Base-by-base conservation (phyloP, 2,888 invertebrate genomes). In the Nematopogon swammerdamellus region DNA sequence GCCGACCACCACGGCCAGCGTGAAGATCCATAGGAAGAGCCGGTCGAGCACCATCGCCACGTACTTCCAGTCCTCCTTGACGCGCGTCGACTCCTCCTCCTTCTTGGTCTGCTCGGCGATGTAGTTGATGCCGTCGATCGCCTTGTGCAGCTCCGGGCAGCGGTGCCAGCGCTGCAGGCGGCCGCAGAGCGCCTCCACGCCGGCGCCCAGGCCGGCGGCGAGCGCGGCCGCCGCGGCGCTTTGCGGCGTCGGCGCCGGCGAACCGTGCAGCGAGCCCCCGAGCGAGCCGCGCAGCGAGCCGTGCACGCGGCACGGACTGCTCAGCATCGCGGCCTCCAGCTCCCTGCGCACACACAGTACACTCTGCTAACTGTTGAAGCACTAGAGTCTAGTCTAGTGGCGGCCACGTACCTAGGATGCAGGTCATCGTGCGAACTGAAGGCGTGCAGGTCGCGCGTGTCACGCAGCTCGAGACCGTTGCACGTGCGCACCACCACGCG, bases 61-160 rank as follows among this genome's bases (percentile, higher is more conserved):
- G 77, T 95, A 97, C 73, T 97, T 97, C 97, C 97, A 97, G 82
- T 97, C 97, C 82, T 97, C 95, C 77, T 93, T 93, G 59, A 94
- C 94, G 83, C 91, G 85, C 49, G 92, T 92, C 52, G 93, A 92
- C 68, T 95, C 94, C 72, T 95, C 93, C 72, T 94, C 94, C 64
- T 92, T 86, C 63, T 91, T 88, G 51, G 93, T 94, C 71, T 95
- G 94, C 72, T 95, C 94, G 47, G 95, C 95, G 63, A 95, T 95
- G 69, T 92, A 95, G 63, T 90, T 86, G 58, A 95, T 92, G 56
- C 94, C 94, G 68, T 94, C 93, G 70, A 94, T 93, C 61, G 95
- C 95, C 72, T 93, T 93, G 74, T 92, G 91, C 58, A 95, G 85
- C 74, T 95, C 95, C 44, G 94, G 93, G 72, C 94, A 95, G 68